Conservation (phyloP, 2,797 vertebrate species). For the Basileuterus tristriatus region DNA sequence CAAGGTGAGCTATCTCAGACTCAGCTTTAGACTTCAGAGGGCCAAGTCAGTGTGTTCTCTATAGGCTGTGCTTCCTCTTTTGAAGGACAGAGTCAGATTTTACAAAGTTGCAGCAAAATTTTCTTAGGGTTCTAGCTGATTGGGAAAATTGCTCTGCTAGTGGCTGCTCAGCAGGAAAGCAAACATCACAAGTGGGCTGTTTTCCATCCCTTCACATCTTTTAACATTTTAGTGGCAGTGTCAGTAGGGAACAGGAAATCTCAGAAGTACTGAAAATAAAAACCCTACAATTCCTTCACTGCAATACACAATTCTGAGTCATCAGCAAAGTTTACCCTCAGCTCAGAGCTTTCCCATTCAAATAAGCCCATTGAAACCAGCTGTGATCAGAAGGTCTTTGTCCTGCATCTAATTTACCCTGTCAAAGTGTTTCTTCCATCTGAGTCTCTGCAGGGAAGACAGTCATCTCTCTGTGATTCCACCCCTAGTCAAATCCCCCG, state of each 20-base stretch:
- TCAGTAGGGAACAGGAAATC: conserved; percentile 1
- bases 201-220: not conserved
- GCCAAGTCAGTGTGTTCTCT: not conserved
- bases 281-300: not conserved
- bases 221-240: not conserved
- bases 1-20: not conserved
- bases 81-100: not conserved
- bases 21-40: not conserved
- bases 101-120: not conserved
- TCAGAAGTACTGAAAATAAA: not conserved
- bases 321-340: not conserved
- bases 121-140: not conserved
- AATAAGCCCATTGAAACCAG: not conserved
- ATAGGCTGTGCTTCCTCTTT: not conserved
- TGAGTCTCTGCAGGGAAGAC: not conserved
- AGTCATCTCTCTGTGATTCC: not conserved
- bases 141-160: not conserved
- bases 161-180: not conserved
- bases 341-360: not conserved
- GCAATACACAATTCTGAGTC: not conserved
- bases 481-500: not conserved
- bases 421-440: not conserved
- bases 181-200: not conserved
- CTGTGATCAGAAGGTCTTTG: not conserved
- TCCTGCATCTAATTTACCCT: conserved; percentile 1